Evolutionary conservation across 2,113 vertebrate genomes (phyloP).

Genomic region (Cyanocitta stelleri): DNA sequence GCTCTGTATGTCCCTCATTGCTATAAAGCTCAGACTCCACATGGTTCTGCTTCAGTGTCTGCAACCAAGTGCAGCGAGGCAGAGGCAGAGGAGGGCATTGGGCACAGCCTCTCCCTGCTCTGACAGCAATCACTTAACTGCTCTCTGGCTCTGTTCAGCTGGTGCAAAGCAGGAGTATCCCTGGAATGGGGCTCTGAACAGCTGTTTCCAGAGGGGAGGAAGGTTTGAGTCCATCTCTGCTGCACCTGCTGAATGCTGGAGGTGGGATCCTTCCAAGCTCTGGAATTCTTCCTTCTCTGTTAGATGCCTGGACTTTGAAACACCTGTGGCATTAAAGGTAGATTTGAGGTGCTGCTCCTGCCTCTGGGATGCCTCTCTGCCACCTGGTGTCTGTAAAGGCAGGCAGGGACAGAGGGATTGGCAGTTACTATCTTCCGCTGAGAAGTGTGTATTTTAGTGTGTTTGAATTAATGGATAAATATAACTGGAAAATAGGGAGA

Average conservation of each 20-base stretch:
- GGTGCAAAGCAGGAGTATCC: background rate
- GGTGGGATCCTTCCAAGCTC: fast-evolving
- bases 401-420: background rate
- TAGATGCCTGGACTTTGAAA: background rate
- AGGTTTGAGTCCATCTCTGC: background rate
- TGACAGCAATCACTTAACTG: background rate
- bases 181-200: background rate
- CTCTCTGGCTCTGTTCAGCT: background rate
- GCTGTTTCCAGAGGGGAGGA: background rate
- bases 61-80: background rate
- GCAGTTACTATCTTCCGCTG: background rate
- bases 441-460: background rate
- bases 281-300: background rate
- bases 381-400: background rate
- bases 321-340: background rate
- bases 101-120: background rate
- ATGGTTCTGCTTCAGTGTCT: background rate
- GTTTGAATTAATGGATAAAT: background rate
- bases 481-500: fast-evolving
- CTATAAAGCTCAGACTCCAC: background rate
- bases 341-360: background rate
- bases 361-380: background rate
- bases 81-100: background rate
- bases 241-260: background rate
- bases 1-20: background rate